Percentiles rank a stretch among this genome's conserved stretches.
Evolutionary conservation across 2,888 invertebrate species (phyloP).

Genomic region (Ophion costatus): DNA sequence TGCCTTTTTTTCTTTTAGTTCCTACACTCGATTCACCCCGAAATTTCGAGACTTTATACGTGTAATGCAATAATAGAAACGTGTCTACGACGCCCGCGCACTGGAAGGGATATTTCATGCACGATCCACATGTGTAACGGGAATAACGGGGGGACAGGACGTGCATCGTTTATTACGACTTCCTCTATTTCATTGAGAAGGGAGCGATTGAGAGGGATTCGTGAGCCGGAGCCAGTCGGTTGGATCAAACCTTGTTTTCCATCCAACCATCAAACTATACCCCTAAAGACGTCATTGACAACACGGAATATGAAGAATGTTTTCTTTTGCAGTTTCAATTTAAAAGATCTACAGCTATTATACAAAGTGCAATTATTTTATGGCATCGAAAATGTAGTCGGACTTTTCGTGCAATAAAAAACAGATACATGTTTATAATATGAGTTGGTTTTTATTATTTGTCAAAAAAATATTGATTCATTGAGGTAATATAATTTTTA

Average conservation of each 20-base stretch:
- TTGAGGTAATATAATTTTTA: too few relatives aligned
- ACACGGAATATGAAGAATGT: background rate
- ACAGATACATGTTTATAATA: too few relatives aligned
- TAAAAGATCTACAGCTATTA: too few relatives aligned
- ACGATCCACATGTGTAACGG: constrained; percentile 26
- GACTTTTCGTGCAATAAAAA: too few relatives aligned
- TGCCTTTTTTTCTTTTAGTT: constrained; percentile 1
- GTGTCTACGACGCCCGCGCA: constrained; percentile 44
- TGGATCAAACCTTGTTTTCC: constrained; percentile 55
- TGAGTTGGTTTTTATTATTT: too few relatives aligned
- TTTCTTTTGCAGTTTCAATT: background rate
- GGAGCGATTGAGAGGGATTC: constrained; percentile 54
- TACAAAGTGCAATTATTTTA: too few relatives aligned
- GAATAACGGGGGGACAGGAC: constrained; percentile 47
- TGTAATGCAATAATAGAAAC: constrained; percentile 23
- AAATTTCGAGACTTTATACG: constrained; percentile 41
- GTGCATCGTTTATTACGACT: constrained; percentile 65
- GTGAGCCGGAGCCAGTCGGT: constrained; percentile 53
- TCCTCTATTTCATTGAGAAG: constrained; percentile 61
- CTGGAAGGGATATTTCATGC: constrained; percentile 38
- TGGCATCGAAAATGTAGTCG: too few relatives aligned
- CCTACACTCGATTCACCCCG: constrained; percentile 21
- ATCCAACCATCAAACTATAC: constrained; percentile 11
- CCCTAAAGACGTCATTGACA: background rate
- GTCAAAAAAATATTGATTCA: too few relatives aligned